Evolutionary conservation across 2,113 vertebrate genomes (phyloP), one percentile per base, ranked within the genome.

Genomic region (Riparia riparia): DNA sequence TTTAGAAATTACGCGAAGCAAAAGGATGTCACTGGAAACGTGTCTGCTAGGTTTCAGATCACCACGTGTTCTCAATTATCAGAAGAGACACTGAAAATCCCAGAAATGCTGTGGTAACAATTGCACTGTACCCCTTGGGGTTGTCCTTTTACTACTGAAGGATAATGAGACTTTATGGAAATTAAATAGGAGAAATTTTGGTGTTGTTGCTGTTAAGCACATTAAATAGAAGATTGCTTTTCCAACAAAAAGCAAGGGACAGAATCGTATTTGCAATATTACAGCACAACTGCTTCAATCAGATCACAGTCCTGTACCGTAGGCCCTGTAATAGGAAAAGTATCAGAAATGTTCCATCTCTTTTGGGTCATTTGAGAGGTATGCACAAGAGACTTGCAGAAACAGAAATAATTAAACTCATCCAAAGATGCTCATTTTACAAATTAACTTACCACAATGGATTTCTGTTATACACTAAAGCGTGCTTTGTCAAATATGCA

Each of bases 381-480:
- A 79, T n/a, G 34, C 68, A 86, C 76, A 64, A 58, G 71, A 88
- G 72, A 82, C 86, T 82, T 85, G 45, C 47, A 92, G 82, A 73
- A 85, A 76, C 47, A 77, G 82, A 87, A 88, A 63, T 32, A 44
- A 72, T 54, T 51, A 44, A 66, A 70, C 56, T 80, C 56, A 89
- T 58, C 65, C 71, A 63, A 24, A 80, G 82, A 83, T 54, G 90
- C 5, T 89, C 6, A 32, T 54, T 57, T 82, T 79, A 93, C 87
- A 95, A 82, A 83, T 29, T 29, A 95, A 91, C 71, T 57, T 25
- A 87, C 8, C 64, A 76, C 53, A 65, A 89, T 20, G 73, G 80
- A 70, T 51, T 93, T 93, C 47, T 92, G 45, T 92, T 89, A 93
- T 4, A 93, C 60, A 58, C 74, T 96, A 96, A 96, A 92, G 89